These are phyloP conservation scores for Smittia aterrima DNA, from an alignment of 2,888 invertebrate species.

Conservation along the genomic window DNA sequence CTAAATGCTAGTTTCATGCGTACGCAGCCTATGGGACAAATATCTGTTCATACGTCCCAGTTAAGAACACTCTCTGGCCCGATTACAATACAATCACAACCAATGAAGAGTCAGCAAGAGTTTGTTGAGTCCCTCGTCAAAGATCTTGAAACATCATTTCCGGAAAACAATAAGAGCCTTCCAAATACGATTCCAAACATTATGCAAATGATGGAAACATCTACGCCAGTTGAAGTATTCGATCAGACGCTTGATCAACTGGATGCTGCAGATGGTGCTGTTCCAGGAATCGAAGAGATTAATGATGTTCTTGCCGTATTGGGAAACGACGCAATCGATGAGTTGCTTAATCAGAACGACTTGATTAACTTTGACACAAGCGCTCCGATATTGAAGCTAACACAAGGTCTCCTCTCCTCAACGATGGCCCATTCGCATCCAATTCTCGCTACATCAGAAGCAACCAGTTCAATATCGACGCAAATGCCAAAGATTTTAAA, in stretches of 20 bases:
- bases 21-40: constrained; percentile 51
- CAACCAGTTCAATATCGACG: neutral
- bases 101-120: constrained; percentile 23
- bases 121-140: constrained; percentile 32
- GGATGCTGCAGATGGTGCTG: constrained; percentile 14
- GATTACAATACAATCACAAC: constrained; percentile 19
- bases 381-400: neutral
- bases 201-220: constrained; percentile 36
- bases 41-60: constrained; percentile 50
- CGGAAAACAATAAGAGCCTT: neutral
- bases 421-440: neutral
- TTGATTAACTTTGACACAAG: constrained; percentile 34
- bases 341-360: constrained; percentile 28
- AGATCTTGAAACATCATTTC: constrained; percentile 33
- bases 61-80: neutral
- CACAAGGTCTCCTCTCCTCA: neutral
- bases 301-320: constrained; percentile 23
- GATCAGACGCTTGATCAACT: constrained; percentile 24
- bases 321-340: constrained; percentile 34
- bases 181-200: constrained; percentile 29
- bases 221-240: constrained; percentile 12
- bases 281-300: neutral
- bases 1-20: neutral
- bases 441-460: neutral
- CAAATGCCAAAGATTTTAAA: constrained; percentile 31